Evolutionary conservation across 2,113 vertebrate species (phyloP).

Genomic region (Arizona elegans): DNA sequence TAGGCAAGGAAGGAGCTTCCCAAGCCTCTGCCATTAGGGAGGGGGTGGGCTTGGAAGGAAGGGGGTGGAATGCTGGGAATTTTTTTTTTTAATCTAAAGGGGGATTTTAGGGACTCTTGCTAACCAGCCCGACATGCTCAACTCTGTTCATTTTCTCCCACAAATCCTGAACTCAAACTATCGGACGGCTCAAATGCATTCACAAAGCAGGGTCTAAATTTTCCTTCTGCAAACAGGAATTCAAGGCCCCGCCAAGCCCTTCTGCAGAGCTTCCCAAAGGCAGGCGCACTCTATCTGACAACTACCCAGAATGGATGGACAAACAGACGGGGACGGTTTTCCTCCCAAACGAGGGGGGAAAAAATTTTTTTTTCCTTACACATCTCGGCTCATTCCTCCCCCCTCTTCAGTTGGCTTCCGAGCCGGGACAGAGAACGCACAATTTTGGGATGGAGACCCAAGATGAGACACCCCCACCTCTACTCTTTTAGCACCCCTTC

Average conservation of each 20-base stretch:
- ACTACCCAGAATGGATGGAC: not conserved
- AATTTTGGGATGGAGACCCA: not conserved
- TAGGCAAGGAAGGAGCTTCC: not conserved
- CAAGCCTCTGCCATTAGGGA: not conserved
- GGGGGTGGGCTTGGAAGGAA: not conserved
- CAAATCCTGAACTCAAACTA: not conserved
- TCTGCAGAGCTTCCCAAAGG: not conserved
- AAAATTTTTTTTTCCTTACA: too few species aligned
- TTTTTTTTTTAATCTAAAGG: not conserved
- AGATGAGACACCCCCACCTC: not conserved
- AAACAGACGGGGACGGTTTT: not conserved
- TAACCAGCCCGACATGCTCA: not conserved
- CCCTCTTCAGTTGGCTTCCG: fast-evolving
- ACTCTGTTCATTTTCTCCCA: not conserved
- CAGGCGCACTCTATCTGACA: not conserved
- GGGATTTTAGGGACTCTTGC: not conserved
- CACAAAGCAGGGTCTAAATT: not conserved
- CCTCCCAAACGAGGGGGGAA: not conserved
- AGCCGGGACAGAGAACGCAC: not conserved
- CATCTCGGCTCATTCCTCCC: not conserved
- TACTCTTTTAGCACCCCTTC: too few species aligned
- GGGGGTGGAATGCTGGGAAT: not conserved
- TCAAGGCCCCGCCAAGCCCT: not conserved
- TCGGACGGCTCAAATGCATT: not conserved
- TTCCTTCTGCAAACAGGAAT: too few species aligned